Evolutionary conservation across 2,113 vertebrate species (phyloP).

Genomic region (Benitochromis conjunctus): DNA sequence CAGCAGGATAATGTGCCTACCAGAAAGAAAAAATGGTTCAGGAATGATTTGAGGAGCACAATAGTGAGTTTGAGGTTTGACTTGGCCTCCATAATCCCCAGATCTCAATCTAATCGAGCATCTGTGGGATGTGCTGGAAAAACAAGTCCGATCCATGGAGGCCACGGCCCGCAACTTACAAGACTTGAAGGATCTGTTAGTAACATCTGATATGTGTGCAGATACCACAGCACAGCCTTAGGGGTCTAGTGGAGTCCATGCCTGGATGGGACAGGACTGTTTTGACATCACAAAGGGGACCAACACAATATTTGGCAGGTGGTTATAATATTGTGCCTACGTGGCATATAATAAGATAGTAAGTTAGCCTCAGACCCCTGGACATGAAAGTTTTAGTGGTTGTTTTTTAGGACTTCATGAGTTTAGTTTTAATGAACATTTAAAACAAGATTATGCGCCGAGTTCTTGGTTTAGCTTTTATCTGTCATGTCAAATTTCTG

Average conservation of each 20-base stretch:
- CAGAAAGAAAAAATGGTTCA: background rate
- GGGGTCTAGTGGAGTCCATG: background rate
- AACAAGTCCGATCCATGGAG: background rate
- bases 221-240: background rate
- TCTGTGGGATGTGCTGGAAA: background rate
- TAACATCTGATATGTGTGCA: background rate
- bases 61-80: background rate
- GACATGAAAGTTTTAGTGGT: background rate
- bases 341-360: background rate
- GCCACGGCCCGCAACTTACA: background rate
- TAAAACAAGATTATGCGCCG: too few species aligned
- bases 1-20: background rate
- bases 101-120: background rate
- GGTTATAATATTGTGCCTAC: background rate
- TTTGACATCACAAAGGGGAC: background rate
- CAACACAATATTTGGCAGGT: background rate
- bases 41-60: background rate
- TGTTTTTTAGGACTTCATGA: background rate
- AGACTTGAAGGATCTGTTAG: background rate
- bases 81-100: background rate
- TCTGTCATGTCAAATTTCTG: background rate
- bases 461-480: background rate
- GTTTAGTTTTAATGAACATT: too few species aligned
- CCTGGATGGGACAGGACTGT: background rate
- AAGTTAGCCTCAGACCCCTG: background rate